Evolutionary conservation across 2,888 invertebrate genomes (phyloP).

Genomic region (Mallateleia sp.): DNA sequence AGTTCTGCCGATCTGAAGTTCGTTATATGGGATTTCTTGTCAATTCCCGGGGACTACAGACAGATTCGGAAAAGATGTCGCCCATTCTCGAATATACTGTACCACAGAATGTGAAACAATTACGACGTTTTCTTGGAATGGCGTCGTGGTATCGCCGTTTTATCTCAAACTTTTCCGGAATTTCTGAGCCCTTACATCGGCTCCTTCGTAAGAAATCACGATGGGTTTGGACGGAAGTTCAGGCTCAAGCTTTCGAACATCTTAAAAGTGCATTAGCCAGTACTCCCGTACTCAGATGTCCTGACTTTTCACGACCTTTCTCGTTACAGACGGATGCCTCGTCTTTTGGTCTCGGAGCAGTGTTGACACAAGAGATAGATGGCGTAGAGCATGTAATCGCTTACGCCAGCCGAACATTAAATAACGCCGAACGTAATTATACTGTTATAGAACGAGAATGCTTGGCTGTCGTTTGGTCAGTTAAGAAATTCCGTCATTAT

Average conservation of each 20-base stretch:
- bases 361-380: conserved; percentile 76
- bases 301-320: conserved; percentile 75
- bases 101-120: conserved; percentile 73
- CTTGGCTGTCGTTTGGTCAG: conserved; percentile 67
- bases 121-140: conserved; percentile 81
- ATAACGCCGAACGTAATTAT: conserved; percentile 64
- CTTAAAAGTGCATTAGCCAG: conserved; percentile 58
- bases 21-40: conserved; percentile 38
- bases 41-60: conserved; percentile 26
- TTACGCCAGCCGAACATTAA: conserved; percentile 71
- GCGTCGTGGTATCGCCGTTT: conserved; percentile 84
- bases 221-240: conserved; percentile 70
- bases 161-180: conserved; percentile 72
- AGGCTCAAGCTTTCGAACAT: conserved; percentile 75
- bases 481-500: conserved; percentile 55
- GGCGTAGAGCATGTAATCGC: conserved; percentile 67
- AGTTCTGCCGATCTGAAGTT: conserved; percentile 69
- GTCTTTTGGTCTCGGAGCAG: conserved; percentile 60
- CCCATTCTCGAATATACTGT: conserved; percentile 72
- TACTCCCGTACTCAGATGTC: conserved; percentile 72
- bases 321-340: conserved; percentile 71
- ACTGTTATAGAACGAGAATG: conserved; percentile 71
- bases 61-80: conserved; percentile 46
- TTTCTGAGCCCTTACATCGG: conserved; percentile 71
- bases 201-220: conserved; percentile 66